phyloP scores from a whole-genome alignment of 2,113 vertebrate genomes.

The Oncorhynchus masou region DNA sequence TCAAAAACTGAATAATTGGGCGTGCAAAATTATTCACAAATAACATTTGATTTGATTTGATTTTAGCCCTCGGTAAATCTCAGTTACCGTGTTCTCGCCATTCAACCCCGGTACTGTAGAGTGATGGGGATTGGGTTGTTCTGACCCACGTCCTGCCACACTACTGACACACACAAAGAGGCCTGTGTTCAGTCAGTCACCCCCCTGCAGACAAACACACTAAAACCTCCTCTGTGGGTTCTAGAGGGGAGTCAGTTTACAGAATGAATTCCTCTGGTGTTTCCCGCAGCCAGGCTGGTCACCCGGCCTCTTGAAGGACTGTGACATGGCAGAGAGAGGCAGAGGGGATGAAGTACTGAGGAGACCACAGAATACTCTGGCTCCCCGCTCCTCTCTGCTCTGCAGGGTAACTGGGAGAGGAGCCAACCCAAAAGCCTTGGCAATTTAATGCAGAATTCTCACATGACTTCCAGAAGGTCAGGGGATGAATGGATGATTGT shows the following conservation, averaged over 20 bases:
- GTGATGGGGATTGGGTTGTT: slow-evolving; percentile 47
- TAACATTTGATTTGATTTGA: too few species aligned
- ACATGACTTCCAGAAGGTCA: slow-evolving; percentile 53
- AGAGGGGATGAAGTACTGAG: slow-evolving; percentile 62
- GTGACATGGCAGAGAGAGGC: slow-evolving; percentile 62
- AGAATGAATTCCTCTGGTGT: slow-evolving; percentile 53
- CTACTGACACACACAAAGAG: slow-evolving; percentile 49
- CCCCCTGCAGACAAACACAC: not conserved
- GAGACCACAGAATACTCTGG: slow-evolving; percentile 10
- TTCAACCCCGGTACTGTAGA: not conserved
- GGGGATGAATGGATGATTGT: slow-evolving; percentile 21
- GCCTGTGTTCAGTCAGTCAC: slow-evolving; percentile 61
- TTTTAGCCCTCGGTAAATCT: too few species aligned
- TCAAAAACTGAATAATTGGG: too few species aligned
- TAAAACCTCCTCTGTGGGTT: slow-evolving; percentile 52
- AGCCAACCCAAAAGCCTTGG: slow-evolving; percentile 67
- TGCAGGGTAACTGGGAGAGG: slow-evolving; percentile 55
- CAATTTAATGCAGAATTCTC: slow-evolving; percentile 62
- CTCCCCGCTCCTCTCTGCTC: slow-evolving; percentile 1
- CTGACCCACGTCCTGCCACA: slow-evolving; percentile 32
- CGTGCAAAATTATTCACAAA: too few species aligned
- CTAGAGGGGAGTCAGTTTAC: slow-evolving; percentile 53
- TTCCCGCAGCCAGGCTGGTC: slow-evolving; percentile 44
- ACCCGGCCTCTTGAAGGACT: slow-evolving; percentile 48
- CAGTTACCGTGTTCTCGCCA: too few species aligned